Evolutionary conservation across 2,113 vertebrate genomes (phyloP), one percentile per base, ranked within the genome.

Genomic region (Ia io): DNA sequence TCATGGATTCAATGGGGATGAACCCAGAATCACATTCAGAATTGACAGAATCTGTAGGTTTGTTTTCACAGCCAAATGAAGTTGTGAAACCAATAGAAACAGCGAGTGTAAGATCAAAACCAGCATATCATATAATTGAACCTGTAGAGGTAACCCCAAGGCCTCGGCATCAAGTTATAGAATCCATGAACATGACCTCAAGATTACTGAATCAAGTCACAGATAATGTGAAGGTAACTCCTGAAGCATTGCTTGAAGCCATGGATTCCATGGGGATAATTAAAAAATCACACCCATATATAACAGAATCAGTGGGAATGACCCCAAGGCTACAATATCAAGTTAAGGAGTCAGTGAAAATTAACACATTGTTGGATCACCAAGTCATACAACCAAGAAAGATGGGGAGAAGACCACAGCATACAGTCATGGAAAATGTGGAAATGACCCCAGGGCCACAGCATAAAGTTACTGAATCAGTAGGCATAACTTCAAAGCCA

Each of bases 181-280:
- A 96, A 65, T 71, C 73, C 90, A 47, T 80, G 22, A 93, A 22
- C 47, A 79, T 70, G 44, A 47, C 35, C 22, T 73, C 91, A 88
- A 82, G 69, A 59, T 16, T 59, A 17, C 12, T 6, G 56, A 65
- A 73, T 83, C 86, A 84, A 82, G 85, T 56, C 44, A 84, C 22
- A 96, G 89, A 74, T n/a, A 85, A 86, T 73, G 59, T 65, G n/a
- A 96, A 74, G 25, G n/a, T 94, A 88, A 95, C 94, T 95, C 91
- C 97, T 65, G 20, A 32, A 73, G 84, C 61, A 88, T 44, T 96
- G 73, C 78, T 96, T 90, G 73, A 94, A 59, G 76, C 86, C 42
- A 91, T 91, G 77, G 78, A 94, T 88, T 92, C 93, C 35, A 97
- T 94, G 83, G 91, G 85, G 23, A 59, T 94, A 53, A 88, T 67